phyloP scores from a whole-genome alignment of 2,113 vertebrate genomes.

The Pelvicachromis taeniatus region DNA sequence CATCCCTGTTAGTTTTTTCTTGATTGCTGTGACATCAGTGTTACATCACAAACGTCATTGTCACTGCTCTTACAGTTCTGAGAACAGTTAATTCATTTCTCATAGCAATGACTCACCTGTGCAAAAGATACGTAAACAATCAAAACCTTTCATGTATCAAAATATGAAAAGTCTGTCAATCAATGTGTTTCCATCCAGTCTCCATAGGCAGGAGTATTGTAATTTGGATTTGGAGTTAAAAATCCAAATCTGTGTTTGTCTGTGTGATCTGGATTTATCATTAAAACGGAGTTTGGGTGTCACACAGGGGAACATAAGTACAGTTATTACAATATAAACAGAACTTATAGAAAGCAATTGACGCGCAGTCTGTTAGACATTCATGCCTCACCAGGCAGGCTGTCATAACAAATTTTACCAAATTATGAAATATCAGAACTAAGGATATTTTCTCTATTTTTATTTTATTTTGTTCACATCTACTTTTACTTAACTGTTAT shows the following conservation, averaged over 20 bases:
- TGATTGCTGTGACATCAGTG: too few relatives aligned
- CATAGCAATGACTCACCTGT: too few relatives aligned
- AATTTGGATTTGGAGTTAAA: not conserved
- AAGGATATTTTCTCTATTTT: not conserved
- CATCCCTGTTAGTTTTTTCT: not conserved
- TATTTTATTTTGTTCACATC: not conserved
- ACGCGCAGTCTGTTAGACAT: not conserved
- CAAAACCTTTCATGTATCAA: not conserved
- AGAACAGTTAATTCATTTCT: too few relatives aligned
- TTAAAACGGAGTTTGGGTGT: not conserved
- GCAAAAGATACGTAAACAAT: too few relatives aligned
- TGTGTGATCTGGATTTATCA: not conserved
- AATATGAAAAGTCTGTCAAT: not conserved
- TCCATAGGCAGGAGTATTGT: not conserved
- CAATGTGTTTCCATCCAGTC: not conserved
- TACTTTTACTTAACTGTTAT: not conserved
- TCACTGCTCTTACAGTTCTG: too few relatives aligned
- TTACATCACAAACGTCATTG: too few relatives aligned
- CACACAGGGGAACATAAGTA: not conserved
- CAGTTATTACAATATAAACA: fast-evolving
- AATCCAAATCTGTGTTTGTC: not conserved
- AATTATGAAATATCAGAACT: not conserved
- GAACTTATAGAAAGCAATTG: not conserved
- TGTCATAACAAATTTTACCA: not conserved
- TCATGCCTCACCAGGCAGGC: fast-evolving